Percentiles rank a stretch among this genome's conserved stretches.
phyloP scores from a whole-genome alignment of 1,140 invertebrate species.

The Heliconius congener region DNA sequence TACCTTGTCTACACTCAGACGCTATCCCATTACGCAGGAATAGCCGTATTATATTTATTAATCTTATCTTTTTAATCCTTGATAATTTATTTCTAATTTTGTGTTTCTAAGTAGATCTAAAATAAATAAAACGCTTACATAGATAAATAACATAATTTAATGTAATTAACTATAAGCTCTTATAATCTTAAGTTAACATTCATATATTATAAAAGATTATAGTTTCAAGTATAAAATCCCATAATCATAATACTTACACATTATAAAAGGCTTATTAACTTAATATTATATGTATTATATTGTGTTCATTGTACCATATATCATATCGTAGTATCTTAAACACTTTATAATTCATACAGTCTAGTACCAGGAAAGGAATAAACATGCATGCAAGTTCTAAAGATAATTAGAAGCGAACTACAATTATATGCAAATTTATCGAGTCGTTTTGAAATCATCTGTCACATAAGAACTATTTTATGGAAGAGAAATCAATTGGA shows the following conservation, averaged over 20 bases:
- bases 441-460: conserved; percentile 69
- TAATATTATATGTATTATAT: not conserved
- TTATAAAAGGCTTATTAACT: not conserved
- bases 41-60: too few relatives aligned
- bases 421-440: conserved; percentile 76
- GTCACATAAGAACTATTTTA: conserved; percentile 26
- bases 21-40: too few relatives aligned
- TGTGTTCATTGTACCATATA: not conserved
- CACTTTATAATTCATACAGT: conserved; percentile 25
- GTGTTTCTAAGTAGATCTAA: too few relatives aligned
- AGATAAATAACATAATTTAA: too few relatives aligned
- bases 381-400: conserved; percentile 39
- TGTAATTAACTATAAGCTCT: too few relatives aligned
- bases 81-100: too few relatives aligned
- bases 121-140: too few relatives aligned
- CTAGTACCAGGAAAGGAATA: conserved; percentile 41
- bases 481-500: not conserved
- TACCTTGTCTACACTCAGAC: too few relatives aligned
- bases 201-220: too few relatives aligned
- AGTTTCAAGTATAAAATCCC: too few relatives aligned
- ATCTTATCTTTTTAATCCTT: too few relatives aligned
- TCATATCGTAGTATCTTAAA: not conserved
- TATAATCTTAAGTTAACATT: too few relatives aligned
- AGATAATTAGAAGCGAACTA: conserved; percentile 55
- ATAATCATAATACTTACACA: not conserved